Evolutionary conservation across 2,888 invertebrate genomes (phyloP), one percentile per base, ranked within the genome.

Genomic region (Cheilosia grossa): DNA sequence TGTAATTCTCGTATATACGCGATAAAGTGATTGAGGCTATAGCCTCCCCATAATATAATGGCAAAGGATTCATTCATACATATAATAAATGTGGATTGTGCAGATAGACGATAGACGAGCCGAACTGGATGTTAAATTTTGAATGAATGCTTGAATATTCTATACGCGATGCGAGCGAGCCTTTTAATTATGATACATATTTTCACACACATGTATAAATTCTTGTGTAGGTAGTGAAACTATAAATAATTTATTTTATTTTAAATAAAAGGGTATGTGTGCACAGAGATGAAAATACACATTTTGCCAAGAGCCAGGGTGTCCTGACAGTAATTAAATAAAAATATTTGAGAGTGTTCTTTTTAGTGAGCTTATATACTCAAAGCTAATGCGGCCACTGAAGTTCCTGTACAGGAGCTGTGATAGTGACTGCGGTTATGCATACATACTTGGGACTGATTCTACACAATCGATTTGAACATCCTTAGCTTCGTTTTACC

Each of bases 21-120:
- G 81, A 81, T 81, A 81, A 81, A 83, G 67, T 79, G 69, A 83
- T 82, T 82, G 70, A 70, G 54, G 75, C 75, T 64, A 69, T 58
- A 58, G 77, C 67, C 27, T 53, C 27, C 51, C 47, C 49, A 19
- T 53, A 9, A 30, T 59, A 30, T 24, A 51, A 40, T 30, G 17
- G 44, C 37, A 63, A 61, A 53, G 53, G 61, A 59, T 42, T 17
- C 54, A 15, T 37, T 37, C 13, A 13, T 37, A 37, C n/a, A 10
- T 54, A 33, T 58, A 53, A 59, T 27, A n/a, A n/a, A 27, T 49
- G n/a, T 24, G 19, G 4, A 30, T 30, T 30, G 30, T 30, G 30
- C 7, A 30, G 30, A 30, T 30, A 37, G 21, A n/a, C 24, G 17
- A 53, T 42, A 15, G 10, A 2, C 24, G 10, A 24, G 27, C 7